Base-by-base conservation (phyloP, 2,113 vertebrate species). In the Salminus brasiliensis region DNA sequence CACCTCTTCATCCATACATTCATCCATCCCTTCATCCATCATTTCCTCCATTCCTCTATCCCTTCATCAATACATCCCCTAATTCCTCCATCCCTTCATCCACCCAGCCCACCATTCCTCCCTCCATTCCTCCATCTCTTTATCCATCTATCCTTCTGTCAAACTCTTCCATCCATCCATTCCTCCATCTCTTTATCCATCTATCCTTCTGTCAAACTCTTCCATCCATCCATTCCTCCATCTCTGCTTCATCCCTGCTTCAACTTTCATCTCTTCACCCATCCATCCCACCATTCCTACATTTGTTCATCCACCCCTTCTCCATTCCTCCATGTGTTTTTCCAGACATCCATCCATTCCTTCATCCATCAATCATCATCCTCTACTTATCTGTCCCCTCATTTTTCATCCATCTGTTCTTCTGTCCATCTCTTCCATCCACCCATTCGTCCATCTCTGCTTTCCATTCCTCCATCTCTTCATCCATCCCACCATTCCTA, bases 101-200 rank as follows among this genome's bases (percentile, higher is more conserved):
- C n/a, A n/a, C n/a, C n/a, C n/a, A n/a, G n/a, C n/a, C 6, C 81
- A 87, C 85, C 87, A 83, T 88, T 63, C 5, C 15, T 18, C 13
- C 12, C 4, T 49, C 15, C 45, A 49, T n/a, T 21, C 49, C 5
- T 53, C 5, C 1, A 47, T 47, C 21, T 39, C 32, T 66, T 5
- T 15, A 21, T n/a, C 30, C 21, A 16, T 66, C 5, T 16, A 8
- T n/a, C 36, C 30, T 7, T 66, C 49, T 4, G 23, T 53, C 21
- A 1, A 3, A n/a, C 23, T 59, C 15, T 18, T 43, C 75, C 47
- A n/a, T 59, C 52, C 30, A 32, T 65, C 60, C 36, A 59, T 45
- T 34, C 30, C 36, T 72, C 45, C 70, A 65, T 68, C 52, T 11
- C 43, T 36, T 47, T 39, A 71, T 72, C 70, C 27, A 41, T 75